Evolutionary conservation across 2,797 vertebrate genomes (phyloP).

Genomic region (Sebastes nivosus): DNA sequence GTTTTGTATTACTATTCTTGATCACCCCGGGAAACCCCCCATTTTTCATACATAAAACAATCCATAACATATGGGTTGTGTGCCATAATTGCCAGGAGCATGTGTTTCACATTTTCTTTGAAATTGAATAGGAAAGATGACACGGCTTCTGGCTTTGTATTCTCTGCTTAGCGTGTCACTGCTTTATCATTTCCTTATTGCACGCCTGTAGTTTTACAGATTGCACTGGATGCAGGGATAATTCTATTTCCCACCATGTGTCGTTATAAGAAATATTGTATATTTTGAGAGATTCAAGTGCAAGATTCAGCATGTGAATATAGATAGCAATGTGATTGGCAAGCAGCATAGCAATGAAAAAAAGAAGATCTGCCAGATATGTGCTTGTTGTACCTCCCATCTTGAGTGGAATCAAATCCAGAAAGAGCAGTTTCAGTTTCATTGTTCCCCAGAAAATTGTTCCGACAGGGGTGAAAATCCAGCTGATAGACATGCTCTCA

Average conservation of each 20-base stretch:
- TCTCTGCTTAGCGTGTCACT: slow-evolving; percentile 49
- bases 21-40: slow-evolving; percentile 28
- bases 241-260: slow-evolving; percentile 33
- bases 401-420: slow-evolving; percentile 51
- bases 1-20: slow-evolving; percentile 15
- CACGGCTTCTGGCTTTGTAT: slow-evolving; percentile 60
- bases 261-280: slow-evolving; percentile 9
- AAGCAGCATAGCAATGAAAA: background rate
- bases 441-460: slow-evolving; percentile 88
- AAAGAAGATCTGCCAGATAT: slow-evolving; percentile 11
- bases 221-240: slow-evolving; percentile 31
- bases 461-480: slow-evolving; percentile 92
- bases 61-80: slow-evolving; percentile 55
- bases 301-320: slow-evolving; percentile 10
- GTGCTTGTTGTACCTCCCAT: slow-evolving; percentile 25
- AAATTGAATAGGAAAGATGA: slow-evolving; percentile 72
- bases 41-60: slow-evolving; percentile 35
- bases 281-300: background rate
- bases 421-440: slow-evolving; percentile 51
- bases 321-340: slow-evolving; percentile 9
- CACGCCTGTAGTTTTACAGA: slow-evolving; percentile 37
- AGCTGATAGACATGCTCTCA: slow-evolving; percentile 94
- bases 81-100: slow-evolving; percentile 62
- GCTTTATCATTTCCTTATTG: slow-evolving; percentile 63
- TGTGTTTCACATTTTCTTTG: slow-evolving; percentile 78